Evolutionary conservation across 2,888 invertebrate genomes (phyloP).

Genomic region (Stenchaetothrips biformis): DNA sequence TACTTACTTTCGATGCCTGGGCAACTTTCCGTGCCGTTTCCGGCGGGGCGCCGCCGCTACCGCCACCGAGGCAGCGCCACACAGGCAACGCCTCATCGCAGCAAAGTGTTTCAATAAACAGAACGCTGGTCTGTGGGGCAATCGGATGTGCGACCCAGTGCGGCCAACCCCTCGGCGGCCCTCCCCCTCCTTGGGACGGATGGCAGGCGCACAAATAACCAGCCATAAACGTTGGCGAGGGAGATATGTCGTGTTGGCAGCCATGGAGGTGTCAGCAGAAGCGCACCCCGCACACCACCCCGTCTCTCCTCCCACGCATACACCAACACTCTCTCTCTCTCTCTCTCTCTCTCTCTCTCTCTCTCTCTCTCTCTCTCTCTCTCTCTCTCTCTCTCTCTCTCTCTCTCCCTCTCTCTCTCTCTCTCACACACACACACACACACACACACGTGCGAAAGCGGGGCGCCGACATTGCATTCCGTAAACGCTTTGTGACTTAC

Average conservation of each 20-base stretch:
- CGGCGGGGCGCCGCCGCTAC: too few species aligned
- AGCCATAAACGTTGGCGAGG: slow-evolving; percentile 6
- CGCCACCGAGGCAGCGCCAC: too few species aligned
- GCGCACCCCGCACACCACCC: background rate
- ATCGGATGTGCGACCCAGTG: background rate
- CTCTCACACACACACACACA: background rate
- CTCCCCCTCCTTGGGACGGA: too few species aligned
- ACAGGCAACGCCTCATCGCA: too few species aligned
- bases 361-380: too few species aligned
- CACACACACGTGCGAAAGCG: background rate
- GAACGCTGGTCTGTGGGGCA: background rate
- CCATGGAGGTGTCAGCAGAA: slow-evolving; percentile 11
- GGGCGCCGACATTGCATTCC: slow-evolving; percentile 6
- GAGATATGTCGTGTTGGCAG: slow-evolving; percentile 22
- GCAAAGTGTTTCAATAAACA: background rate
- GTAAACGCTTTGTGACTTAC: slow-evolving; percentile 14
- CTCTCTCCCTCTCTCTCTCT: too few species aligned
- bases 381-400: too few species aligned
- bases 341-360: too few species aligned
- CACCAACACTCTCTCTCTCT: too few species aligned
- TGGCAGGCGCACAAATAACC: background rate
- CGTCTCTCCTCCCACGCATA: too few species aligned
- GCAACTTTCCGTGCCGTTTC: background rate
- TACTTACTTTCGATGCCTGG: background rate
- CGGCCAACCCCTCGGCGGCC: background rate